Percentiles rank a stretch among this genome's conserved stretches.
Evolutionary conservation across 2,888 invertebrate genomes (phyloP).

Genomic region (Cantharis lateralis): DNA sequence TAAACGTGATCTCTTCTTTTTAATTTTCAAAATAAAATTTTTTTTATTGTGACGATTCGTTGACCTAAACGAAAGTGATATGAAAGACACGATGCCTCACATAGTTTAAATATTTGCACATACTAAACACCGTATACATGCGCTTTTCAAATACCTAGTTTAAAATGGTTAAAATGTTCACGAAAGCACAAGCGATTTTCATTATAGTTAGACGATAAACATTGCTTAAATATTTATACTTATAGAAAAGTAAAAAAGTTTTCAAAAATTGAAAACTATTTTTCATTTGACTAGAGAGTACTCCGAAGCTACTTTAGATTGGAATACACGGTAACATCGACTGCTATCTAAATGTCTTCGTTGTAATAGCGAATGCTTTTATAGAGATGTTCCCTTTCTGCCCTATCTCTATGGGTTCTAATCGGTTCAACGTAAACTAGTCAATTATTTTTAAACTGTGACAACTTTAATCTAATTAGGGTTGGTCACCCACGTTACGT

Average conservation of each 20-base stretch:
- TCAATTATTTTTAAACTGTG: slow-evolving; percentile 55
- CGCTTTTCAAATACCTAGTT: not conserved
- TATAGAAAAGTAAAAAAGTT: not conserved
- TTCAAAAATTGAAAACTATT: not conserved
- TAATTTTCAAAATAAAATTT: not conserved
- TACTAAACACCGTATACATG: not conserved
- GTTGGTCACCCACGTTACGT: slow-evolving; percentile 45
- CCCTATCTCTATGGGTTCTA: slow-evolving; percentile 27
- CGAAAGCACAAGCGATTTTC: not conserved
- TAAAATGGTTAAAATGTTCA: not conserved
- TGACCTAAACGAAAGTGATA: not conserved
- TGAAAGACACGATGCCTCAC: not conserved
- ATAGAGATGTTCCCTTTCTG: slow-evolving; percentile 32
- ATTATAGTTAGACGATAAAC: not conserved
- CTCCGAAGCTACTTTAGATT: not conserved
- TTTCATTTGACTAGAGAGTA: not conserved
- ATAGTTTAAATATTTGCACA: not conserved
- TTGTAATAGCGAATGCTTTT: slow-evolving; percentile 33
- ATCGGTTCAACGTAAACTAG: slow-evolving; percentile 41
- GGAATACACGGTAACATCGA: not conserved
- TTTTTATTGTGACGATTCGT: not conserved
- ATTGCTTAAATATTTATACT: not conserved
- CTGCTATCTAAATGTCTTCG: slow-evolving; percentile 38
- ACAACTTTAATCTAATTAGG: slow-evolving; percentile 54
- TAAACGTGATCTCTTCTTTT: too few species aligned